A percentile compares a stretch with the other conserved stretches of the same genome.
phyloP scores from a whole-genome alignment of 2,113 vertebrate genomes.

The Lynx canadensis region DNA sequence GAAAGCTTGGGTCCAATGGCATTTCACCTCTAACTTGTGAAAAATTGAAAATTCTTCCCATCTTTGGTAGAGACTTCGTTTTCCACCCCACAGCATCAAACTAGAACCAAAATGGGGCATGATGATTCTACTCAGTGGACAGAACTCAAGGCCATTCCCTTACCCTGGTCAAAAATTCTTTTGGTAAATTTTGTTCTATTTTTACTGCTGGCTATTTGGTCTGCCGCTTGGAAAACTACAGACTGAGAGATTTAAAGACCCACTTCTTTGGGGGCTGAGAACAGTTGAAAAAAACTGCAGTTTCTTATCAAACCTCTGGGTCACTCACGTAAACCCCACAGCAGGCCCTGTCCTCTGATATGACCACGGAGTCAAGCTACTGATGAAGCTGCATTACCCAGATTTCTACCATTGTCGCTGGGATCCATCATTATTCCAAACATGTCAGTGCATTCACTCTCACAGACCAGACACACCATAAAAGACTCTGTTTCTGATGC shows the following conservation, averaged over 20 bases:
- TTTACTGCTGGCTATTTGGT: neutral
- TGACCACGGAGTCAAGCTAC: neutral
- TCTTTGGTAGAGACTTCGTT: neutral
- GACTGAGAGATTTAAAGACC: neutral
- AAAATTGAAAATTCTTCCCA: neutral
- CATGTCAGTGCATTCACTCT: neutral
- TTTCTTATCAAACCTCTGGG: neutral
- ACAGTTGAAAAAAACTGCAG: neutral
- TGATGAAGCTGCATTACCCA: neutral
- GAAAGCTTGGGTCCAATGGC: neutral
- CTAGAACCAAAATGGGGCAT: neutral
- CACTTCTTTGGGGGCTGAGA: neutral
- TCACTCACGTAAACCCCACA: neutral
- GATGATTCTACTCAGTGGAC: neutral
- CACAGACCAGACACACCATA: neutral
- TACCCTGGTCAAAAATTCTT: neutral
- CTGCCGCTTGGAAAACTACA: neutral
- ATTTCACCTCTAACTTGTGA: neutral
- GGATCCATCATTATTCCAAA: neutral
- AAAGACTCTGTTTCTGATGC: neutral
- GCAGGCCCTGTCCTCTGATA: neutral
- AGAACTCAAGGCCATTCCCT: neutral
- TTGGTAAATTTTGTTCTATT: neutral
- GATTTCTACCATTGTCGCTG: neutral
- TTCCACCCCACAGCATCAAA: neutral